These are phyloP conservation scores for Maniola hyperantus DNA, from an alignment of 2,888 invertebrate species.

Conservation along the genomic window DNA sequence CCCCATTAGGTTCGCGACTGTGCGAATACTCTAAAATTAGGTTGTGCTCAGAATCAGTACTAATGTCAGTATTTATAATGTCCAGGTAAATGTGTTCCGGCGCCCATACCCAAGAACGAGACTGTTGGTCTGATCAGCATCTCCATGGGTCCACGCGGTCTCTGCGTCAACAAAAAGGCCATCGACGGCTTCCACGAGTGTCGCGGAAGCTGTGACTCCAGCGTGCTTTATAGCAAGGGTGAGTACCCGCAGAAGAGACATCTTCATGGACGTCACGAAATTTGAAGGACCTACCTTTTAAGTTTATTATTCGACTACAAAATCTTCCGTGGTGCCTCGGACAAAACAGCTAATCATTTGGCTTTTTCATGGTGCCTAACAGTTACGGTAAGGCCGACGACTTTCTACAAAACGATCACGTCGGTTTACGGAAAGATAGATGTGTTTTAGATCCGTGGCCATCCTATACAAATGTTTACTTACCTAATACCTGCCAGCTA, in stretches of 20 bases:
- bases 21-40: no score
- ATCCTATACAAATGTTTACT: conserved; percentile 45
- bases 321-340: no score
- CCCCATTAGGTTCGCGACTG: no score
- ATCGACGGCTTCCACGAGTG: conserved; percentile 87
- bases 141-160: conserved; percentile 74
- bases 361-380: no score
- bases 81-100: conserved; percentile 79
- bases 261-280: no score
- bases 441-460: conserved; percentile 32
- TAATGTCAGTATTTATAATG: no score
- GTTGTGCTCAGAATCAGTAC: no score
- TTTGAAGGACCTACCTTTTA: no score
- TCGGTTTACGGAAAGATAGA: conserved; percentile 16
- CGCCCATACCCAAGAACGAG: conserved; percentile 71
- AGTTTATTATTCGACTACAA: no score
- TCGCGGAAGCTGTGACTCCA: conserved; percentile 86
- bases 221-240: conserved; percentile 86
- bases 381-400: no score
- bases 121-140: conserved; percentile 84
- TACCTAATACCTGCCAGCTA: conserved; percentile 46
- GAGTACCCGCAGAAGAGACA: conserved; percentile 48
- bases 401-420: no score
- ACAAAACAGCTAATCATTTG: no score
- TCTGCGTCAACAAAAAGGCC: conserved; percentile 84